A percentile compares a stretch with the other conserved stretches of the same genome.
These are phyloP conservation scores for Oncorhynchus nerka DNA, from an alignment of 2,113 vertebrate genomes.

Conservation along the genomic window DNA sequence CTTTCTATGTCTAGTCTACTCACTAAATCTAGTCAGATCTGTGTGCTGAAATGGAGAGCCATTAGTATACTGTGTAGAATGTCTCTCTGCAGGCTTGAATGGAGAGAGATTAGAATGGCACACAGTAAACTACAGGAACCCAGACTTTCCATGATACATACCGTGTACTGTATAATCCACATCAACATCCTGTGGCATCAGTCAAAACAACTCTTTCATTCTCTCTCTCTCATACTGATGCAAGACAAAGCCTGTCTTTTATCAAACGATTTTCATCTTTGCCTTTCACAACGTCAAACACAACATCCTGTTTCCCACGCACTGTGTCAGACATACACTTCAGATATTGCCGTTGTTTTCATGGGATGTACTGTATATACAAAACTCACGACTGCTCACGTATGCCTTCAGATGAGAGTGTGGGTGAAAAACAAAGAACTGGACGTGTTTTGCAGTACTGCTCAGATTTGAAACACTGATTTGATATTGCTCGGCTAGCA, in stretches of 20 bases:
- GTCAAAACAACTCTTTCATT: no score
- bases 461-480: conserved; percentile 29
- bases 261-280: neutral
- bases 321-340: neutral
- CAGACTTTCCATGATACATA: conserved; percentile 14
- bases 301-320: neutral
- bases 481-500: conserved; percentile 63
- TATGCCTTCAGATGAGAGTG: no score
- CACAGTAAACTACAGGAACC: conserved; percentile 19
- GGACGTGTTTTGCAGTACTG: neutral
- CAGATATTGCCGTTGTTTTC: conserved; percentile 23
- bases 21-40: neutral
- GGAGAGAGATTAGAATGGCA: conserved; percentile 27
- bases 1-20: conserved; percentile 35
- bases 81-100: conserved; percentile 15
- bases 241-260: neutral
- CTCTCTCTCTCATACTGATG: neutral
- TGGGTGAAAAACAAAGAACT: neutral
- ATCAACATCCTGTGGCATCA: neutral
- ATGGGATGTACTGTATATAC: conserved; percentile 13
- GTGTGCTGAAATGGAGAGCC: conserved; percentile 32
- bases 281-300: neutral
- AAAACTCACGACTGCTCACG: conserved; percentile 55
- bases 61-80: conserved; percentile 35
- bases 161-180: neutral